These are phyloP conservation scores for Drosophila limbata DNA, from an alignment of 2,888 invertebrate species.

Conservation along the genomic window DNA sequence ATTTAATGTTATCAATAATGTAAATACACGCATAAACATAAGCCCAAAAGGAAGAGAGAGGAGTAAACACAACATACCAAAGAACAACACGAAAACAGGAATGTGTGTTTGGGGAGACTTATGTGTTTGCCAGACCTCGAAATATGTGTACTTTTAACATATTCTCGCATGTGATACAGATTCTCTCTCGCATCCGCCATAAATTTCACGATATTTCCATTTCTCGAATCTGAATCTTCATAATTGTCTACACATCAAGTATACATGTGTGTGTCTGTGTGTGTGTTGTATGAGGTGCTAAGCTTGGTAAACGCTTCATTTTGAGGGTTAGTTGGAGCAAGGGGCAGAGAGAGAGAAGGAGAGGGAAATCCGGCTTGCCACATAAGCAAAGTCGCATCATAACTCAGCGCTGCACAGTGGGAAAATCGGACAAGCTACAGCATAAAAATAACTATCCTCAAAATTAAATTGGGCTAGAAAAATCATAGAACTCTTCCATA, in stretches of 20 bases:
- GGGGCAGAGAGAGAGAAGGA: background rate
- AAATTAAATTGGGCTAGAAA: too few species aligned
- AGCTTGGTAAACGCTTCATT: slow-evolving; percentile 35
- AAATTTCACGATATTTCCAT: slow-evolving; percentile 39
- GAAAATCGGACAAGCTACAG: background rate
- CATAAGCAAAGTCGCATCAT: slow-evolving; percentile 18
- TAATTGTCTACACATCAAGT: slow-evolving; percentile 47
- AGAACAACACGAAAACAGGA: slow-evolving; percentile 26
- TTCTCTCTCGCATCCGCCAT: slow-evolving; percentile 22
- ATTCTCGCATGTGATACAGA: slow-evolving; percentile 6
- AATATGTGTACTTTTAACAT: slow-evolving; percentile 24
- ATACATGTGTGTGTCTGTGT: background rate
- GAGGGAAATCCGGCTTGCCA: background rate
- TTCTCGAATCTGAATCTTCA: slow-evolving; percentile 36
- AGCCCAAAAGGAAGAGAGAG: slow-evolving; percentile 27
- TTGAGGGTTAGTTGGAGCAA: background rate
- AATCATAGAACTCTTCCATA: too few species aligned
- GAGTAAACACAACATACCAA: slow-evolving; percentile 1
- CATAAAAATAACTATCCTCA: background rate
- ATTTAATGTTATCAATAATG: slow-evolving; percentile 73
- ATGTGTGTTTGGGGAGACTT: slow-evolving; percentile 37
- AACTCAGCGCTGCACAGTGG: slow-evolving; percentile 30
- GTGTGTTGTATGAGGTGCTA: slow-evolving; percentile 21
- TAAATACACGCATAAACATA: slow-evolving; percentile 55
- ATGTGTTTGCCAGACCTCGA: slow-evolving; percentile 53